These are phyloP conservation scores for Propithecus deckenii DNA, from an alignment of 2,797 vertebrate species.

Conservation along the genomic window DNA sequence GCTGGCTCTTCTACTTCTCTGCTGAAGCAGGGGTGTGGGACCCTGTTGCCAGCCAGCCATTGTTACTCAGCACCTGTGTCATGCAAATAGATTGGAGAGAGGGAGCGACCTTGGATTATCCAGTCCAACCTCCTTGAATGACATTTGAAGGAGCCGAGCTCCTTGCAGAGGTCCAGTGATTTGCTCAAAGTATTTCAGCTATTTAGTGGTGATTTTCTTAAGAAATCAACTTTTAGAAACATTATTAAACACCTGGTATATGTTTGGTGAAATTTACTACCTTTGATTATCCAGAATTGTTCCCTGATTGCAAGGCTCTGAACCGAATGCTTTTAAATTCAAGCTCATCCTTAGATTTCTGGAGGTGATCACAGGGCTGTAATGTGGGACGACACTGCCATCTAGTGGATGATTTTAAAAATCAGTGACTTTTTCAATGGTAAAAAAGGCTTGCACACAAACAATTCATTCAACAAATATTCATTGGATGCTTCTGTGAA, in stretches of 20 bases:
- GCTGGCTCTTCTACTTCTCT: background rate
- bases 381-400: conserved; percentile 60
- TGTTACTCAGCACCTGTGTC: background rate
- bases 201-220: conserved; percentile 30
- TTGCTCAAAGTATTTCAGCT: background rate
- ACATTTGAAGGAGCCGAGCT: background rate
- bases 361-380: background rate
- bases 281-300: background rate
- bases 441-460: background rate
- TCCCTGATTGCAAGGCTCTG: background rate
- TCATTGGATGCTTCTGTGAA: background rate
- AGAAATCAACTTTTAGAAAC: background rate
- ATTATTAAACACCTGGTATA: background rate
- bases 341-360: background rate
- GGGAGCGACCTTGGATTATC: background rate
- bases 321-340: background rate
- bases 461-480: background rate
- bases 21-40: background rate
- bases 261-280: background rate
- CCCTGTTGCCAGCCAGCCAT: background rate
- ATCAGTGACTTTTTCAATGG: background rate
- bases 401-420: conserved; percentile 61
- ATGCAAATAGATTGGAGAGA: background rate
- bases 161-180: background rate
- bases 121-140: background rate